Conservation (phyloP, 2,888 invertebrate genomes). For the Chloroclysta siterata region DNA sequence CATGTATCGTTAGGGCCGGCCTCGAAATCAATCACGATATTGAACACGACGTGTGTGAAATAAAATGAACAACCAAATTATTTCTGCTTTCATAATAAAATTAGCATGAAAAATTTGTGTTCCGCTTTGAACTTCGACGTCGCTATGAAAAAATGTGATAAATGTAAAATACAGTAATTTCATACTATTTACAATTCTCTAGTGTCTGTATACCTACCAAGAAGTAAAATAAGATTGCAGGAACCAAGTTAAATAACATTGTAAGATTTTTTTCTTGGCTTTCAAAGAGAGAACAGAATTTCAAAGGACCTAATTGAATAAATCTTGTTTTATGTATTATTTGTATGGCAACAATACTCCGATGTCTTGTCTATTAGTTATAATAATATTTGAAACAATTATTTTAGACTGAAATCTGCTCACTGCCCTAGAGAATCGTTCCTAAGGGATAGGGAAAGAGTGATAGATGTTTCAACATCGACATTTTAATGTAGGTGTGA, state of each 20-base stretch:
- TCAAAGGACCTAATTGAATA: too few relatives aligned
- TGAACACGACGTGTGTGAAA: slow-evolving; percentile 72
- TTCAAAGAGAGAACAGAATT: too few relatives aligned
- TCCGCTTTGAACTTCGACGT: too few relatives aligned
- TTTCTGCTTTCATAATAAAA: slow-evolving; percentile 42
- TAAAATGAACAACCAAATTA: slow-evolving; percentile 71
- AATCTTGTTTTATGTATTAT: background rate
- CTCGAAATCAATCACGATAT: slow-evolving; percentile 80
- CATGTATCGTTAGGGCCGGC: slow-evolving; percentile 78
- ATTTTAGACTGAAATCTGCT: slow-evolving; percentile 54
- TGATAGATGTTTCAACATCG: slow-evolving; percentile 70
- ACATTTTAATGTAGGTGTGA: slow-evolving; percentile 60
- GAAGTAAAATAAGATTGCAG: too few relatives aligned
- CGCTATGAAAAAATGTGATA: too few relatives aligned
- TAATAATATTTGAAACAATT: slow-evolving; percentile 43
- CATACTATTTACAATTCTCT: too few relatives aligned
- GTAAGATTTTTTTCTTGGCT: too few relatives aligned
- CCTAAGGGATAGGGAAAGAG: slow-evolving; percentile 54
- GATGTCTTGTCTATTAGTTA: slow-evolving; percentile 15
- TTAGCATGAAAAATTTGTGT: background rate
- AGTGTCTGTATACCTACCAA: too few relatives aligned
- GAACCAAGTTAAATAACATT: too few relatives aligned
- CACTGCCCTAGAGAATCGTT: slow-evolving; percentile 61
- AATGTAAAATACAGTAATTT: too few relatives aligned
- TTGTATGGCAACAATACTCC: slow-evolving; percentile 7